Conservation (phyloP, 2,888 invertebrate genomes). For the Dicranocentrus wangi region DNA sequence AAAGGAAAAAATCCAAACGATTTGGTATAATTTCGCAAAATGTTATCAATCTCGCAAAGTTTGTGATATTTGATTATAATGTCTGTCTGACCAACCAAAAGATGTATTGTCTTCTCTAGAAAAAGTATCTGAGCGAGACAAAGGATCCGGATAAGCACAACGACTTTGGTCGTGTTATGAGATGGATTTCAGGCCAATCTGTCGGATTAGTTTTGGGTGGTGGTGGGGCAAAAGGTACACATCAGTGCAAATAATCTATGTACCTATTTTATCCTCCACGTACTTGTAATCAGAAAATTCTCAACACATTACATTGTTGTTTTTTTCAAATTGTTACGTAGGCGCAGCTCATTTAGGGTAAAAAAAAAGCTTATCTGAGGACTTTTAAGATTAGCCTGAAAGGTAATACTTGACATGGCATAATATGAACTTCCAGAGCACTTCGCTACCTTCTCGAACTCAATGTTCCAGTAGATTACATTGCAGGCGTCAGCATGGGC, state of each 20-base stretch:
- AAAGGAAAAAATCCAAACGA: slow-evolving; percentile 35
- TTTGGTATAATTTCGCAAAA: slow-evolving; percentile 20
- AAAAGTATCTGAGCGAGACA: slow-evolving; percentile 36
- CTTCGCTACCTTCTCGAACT: slow-evolving; percentile 46
- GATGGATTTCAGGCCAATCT: slow-evolving; percentile 61
- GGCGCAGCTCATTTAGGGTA: slow-evolving; percentile 64
- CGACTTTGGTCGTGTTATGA: slow-evolving; percentile 57
- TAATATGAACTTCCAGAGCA: slow-evolving; percentile 33
- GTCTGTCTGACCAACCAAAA: background rate
- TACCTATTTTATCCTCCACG: too few species aligned
- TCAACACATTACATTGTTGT: background rate
- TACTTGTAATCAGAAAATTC: too few species aligned
- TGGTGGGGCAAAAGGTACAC: slow-evolving; percentile 67
- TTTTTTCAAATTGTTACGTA: background rate
- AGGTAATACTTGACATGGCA: background rate
- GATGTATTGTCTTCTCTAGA: slow-evolving; percentile 22
- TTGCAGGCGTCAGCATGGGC: slow-evolving; percentile 70
- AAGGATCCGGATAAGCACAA: slow-evolving; percentile 48
- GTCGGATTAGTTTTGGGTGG: slow-evolving; percentile 65
- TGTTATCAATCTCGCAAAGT: background rate
- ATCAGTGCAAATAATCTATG: too few species aligned
- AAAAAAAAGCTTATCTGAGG: background rate
- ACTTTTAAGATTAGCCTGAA: background rate
- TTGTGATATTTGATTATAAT: background rate
- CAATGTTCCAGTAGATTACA: slow-evolving; percentile 67